Evolutionary conservation across 2,888 invertebrate genomes (phyloP).

Genomic region (Amphipyra tragopoginis): DNA sequence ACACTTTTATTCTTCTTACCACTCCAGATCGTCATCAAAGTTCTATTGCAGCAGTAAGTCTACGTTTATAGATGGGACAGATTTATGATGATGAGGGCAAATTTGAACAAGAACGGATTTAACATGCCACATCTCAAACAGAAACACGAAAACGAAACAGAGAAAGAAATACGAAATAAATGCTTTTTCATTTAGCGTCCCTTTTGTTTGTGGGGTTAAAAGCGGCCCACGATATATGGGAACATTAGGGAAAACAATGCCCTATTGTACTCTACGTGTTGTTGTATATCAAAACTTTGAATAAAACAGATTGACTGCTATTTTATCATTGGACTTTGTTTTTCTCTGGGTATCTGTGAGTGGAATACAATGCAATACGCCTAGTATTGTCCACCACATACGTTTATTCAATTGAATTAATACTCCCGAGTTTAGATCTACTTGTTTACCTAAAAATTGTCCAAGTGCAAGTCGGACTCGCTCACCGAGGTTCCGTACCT

Average conservation of each 20-base stretch:
- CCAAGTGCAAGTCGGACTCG: too few species aligned
- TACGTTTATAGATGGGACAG: conserved; percentile 7
- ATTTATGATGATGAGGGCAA: conserved; percentile 41
- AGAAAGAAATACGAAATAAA: conserved; percentile 76
- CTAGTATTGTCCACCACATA: conserved; percentile 30
- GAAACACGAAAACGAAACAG: conserved; percentile 64
- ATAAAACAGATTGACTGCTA: conserved; percentile 69
- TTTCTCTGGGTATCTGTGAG: conserved; percentile 39
- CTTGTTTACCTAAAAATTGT: conserved; percentile 32
- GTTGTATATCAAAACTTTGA: conserved; percentile 71
- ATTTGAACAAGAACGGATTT: conserved; percentile 45
- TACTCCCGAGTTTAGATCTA: neutral
- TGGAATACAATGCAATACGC: conserved; percentile 27
- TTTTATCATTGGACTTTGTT: conserved; percentile 59
- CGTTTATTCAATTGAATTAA: conserved; percentile 19
- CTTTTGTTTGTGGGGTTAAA: conserved; percentile 77
- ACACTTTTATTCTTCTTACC: neutral
- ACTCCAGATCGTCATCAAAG: neutral
- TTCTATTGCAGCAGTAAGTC: conserved; percentile 8
- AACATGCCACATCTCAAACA: conserved; percentile 63
- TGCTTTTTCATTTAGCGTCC: conserved; percentile 79
- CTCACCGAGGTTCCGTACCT: too few species aligned
- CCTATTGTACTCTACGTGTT: conserved; percentile 69
- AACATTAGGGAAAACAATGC: conserved; percentile 82
- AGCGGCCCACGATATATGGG: conserved; percentile 78